Evolutionary conservation across 2,113 vertebrate genomes (phyloP), one percentile per base, ranked within the genome.

Genomic region (Smithornis capensis): DNA sequence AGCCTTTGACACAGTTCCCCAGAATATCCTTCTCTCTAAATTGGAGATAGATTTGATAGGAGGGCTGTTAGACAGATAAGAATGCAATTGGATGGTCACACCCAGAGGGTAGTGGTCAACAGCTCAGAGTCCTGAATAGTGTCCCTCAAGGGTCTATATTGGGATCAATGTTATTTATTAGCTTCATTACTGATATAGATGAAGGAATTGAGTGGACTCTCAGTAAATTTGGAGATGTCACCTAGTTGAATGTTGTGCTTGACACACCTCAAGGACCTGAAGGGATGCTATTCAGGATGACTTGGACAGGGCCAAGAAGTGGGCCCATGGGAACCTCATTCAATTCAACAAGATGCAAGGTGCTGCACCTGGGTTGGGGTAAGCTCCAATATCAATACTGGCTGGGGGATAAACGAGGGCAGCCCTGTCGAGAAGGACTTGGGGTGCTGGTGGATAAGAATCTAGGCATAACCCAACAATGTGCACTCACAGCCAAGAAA

Each of bases 391-490:
- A 18, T 49, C 42, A 49, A 12, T 22, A 31, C 3, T 49, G 29
- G 19, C 16, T 63, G 65, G 10, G 17, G 21, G 35, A 22, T 10
- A 35, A 64, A 27, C 1, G 13, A 64, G 14, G 47, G 6, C 19
- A 63, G 29, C 29, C 14, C 25, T 42, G 11, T 13, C 0, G 0
- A 56, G 40, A 49, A 7, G 3, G 19, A 33, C 8, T 19, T 50
- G 16, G 5, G 14, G 6, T 65, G 13, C 11, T 65, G 18, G 6
- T 37, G 27, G 11, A 9, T 73, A 27, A 57, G 31, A 64, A 27
- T 25, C 11, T 65, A 31, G 18, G 44, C 22, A 12, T 10, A 50
- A 37, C 7, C 27, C 0, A 1, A 9, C 4, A 57, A 22, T 12
- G 18, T 28, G 7, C 40, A 3, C 9, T 57, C 28, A 27, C 3